Base-by-base conservation (phyloP, 2,113 vertebrate species). In the Mugil cephalus region DNA sequence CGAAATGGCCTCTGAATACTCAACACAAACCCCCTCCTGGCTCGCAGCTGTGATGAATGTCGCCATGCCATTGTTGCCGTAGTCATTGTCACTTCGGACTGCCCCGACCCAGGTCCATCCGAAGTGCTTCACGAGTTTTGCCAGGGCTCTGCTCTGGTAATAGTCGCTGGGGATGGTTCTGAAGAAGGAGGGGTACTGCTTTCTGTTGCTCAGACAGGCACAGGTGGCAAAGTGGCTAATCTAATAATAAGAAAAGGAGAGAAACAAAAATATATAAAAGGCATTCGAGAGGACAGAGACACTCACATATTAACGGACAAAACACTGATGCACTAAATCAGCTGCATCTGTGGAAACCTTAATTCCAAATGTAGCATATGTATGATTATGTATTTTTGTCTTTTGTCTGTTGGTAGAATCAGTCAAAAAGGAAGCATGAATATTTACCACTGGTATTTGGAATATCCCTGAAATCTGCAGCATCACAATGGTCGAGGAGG, bases 141-240 rank as follows among this genome's bases (percentile, higher is more conserved):
- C 94, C 67, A 94, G 65, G 1, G 93, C 92, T 85, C 91, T 90
- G 89, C 92, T 93, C 74, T 94, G 93, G 70, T 91, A 92, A 53
- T 91, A 90, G 77, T 95, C 94, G 78, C 93, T 94, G 19, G 94
- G 94, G n/a, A 94, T 94, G 34, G 94, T 95, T 82, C 94, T 91
- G 77, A 94, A 94, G 72, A 95, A 94, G 10, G 90, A 87, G 4
- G 93, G 89, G 34, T 90, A 94, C 68, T 91, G 79, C 4, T 89
- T 91, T 77, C 89, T 93, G 83, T 94, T 91, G 72, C 91, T 93
- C 40, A 94, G 85, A 51, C 94, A 95, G 1, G 93, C 93, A 78
- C 94, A 95, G 7, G 93, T 94, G 15, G 93, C 88, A 89, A 93
- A 93, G 83, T 95, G 93, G 61, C 94, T 95, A 52, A 95, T 93